Base-by-base conservation (phyloP, 2,113 vertebrate species). In the Clarias magur region DNA sequence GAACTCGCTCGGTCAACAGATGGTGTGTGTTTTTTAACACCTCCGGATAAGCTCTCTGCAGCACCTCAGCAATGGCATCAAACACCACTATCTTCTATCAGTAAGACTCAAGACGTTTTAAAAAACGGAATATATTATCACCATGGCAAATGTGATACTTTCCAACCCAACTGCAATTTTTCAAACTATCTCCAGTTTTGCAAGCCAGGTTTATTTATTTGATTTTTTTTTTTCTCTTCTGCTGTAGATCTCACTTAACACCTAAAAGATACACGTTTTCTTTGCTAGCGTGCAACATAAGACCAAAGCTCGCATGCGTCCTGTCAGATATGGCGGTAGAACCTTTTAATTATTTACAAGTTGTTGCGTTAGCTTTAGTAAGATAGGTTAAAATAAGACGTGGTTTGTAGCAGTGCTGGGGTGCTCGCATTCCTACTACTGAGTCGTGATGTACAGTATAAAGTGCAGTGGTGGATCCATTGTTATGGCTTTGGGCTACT, bases 21-120 rank as follows among this genome's bases (percentile, higher is more conserved):
- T 91, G 90, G 90, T 85, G 88, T 62, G 82, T 72, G 67, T 86
- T 86, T 89, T 89, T 89, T 85, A 91, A 89, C 90, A 91, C 88
- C 72, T 87, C 78, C 87, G 0, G 67, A 82, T 84, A 84, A 72
- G 79, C 70, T 85, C 83, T 86, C 85, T 65, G 72, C 83, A 67
- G 57, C 17, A 65, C 84, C 73, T 81, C 87, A 38, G 23, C 27
- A 2, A 27, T 3, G 6, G 48, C 85, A 79, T 80, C 70, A 84
- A 78, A 70, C 19, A 76, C 84, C 57, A 68, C 78, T 48, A 76
- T 83, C 34, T 65, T 48, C 57, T 38, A 72, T 78, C 62, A 60
- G 57, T 75, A 76, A 16, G 48, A 25, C 68, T 82, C 57, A 75
- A 34, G n/a, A 27, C 70, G 62, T 73, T 38, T 75, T 56, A 42